Base-by-base conservation (phyloP, 2,113 vertebrate species). In the Indicator indicator region DNA sequence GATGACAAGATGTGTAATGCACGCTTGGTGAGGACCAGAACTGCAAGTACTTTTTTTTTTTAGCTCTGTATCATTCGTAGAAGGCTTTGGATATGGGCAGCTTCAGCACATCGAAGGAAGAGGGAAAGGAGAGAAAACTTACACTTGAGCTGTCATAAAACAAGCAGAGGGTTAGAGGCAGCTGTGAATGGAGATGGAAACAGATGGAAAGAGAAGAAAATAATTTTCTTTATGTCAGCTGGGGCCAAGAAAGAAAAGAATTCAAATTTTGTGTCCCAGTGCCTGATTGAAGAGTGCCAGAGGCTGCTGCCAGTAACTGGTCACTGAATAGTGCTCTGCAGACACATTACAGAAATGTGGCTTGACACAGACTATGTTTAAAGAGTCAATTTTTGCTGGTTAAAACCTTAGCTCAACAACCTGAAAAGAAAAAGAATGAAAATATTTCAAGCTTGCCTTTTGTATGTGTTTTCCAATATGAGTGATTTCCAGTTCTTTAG, bases 271-370 rank as follows among this genome's bases (percentile, higher is more conserved):
- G 15, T 72, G 54, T 38, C 30, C 6, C 7, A 9, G 7, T 55
- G 33, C 40, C 32, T 0, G 4, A 30, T 46, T 59, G 42, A 40
- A 67, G 42, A n/a, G 46, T 8, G 7, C 69, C 13, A 18, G 50
- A 38, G 38, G 44, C 73, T 93, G 65, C 32, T 77, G 6, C 40
- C 13, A 11, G 8, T 26, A 46, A 24, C 64, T 3, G 0, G 12
- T 72, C 20, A 27, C 28, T 26, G n/a, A 59, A 13, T 5, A 64
- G 27, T 52, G 17, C 21, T 81, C 32, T 54, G 9, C 32, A 2
- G 11, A 16, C 42, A 21, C 0, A 0, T 38, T 63, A 16, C 36
- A 52, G 30, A 54, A 80, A 12, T 0, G 0, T 0, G 0, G 63
- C 40, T 52, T 48, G n/a, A 52, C 11, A 38, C 19, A 9, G 27